Conservation (phyloP, 2,113 vertebrate species). For the Variabilichromis moorii region DNA sequence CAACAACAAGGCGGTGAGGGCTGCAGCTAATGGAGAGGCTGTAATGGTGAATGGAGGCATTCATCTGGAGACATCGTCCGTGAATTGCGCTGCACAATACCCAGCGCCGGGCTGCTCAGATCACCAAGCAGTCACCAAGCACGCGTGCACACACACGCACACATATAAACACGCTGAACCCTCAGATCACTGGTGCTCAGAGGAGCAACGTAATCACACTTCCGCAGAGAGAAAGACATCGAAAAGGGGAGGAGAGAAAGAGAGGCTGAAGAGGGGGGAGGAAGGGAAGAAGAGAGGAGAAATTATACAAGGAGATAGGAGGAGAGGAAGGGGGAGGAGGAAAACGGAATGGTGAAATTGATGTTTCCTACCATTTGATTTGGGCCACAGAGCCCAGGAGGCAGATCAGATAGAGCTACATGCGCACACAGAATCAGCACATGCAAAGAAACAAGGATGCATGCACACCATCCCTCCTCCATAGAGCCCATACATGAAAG, state of each 20-base stretch:
- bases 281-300: conserved; percentile 2
- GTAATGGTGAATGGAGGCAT: conserved; percentile 71
- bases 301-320: conserved; percentile 20
- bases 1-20: conserved; percentile 55
- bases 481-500: not conserved
- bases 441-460: not conserved
- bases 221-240: conserved; percentile 31
- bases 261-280: conserved; percentile 18
- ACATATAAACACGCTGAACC: conserved; percentile 1
- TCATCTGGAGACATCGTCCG: conserved; percentile 65
- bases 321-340: not conserved
- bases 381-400: conserved; percentile 51
- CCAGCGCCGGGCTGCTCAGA: conserved; percentile 59
- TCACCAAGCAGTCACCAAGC: conserved; percentile 56
- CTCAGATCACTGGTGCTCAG: conserved; percentile 48
- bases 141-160: not conserved
- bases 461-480: not conserved
- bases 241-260: conserved; percentile 23
- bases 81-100: conserved; percentile 66
- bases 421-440: not conserved
- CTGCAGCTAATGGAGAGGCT: conserved; percentile 68
- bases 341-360: conserved; percentile 45
- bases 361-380: conserved; percentile 66
- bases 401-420: conserved; percentile 43
- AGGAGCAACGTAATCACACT: conserved; percentile 61